Base-by-base conservation (phyloP, 1,140 invertebrate species). In the Phortica variegata region DNA sequence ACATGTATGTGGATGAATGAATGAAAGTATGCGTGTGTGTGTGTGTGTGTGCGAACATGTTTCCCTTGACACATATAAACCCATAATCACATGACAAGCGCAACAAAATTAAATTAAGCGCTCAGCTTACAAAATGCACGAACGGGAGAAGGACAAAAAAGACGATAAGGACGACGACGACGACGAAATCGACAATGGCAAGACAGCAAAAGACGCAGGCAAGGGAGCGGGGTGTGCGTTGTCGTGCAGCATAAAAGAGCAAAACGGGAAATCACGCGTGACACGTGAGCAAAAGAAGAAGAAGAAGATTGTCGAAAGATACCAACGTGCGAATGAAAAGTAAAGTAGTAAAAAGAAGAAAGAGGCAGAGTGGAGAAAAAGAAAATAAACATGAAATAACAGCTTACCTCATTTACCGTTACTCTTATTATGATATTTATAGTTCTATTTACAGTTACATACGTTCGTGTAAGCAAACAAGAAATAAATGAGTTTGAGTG, bases 371-470 rank as follows among this genome's bases (percentile, higher is more conserved):
- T 10, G 33, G 10, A 34, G 33, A 10, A 4, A 15, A 34, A 41
- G 6, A 29, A 6, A 29, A 12, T 7, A 6, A 29, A 6, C 26
- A 12, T 33, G 39, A 20, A 44, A 21, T 53, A 37, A 46, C 36
- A 46, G 54, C 50, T 56, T 34, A 43, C 34, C 36, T 47, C 52
- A 54, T 37, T 59, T 59, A 48, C 47, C 43, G 45, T 52, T 54
- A 60, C 57, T 50, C 55, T 62, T 49, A 59, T 57, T 44, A 56
- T 54, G 44, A 56, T 61, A 50, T 60, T 60, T 61, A 56, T 61
- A 66, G 56, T 61, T 59, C 54, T 59, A 59, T 59, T 57, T 59
- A 59, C 60, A 56, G 56, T 52, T 33, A 31, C 36, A 18, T 23
- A n/a, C 12, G 42, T 15, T 21, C 33, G 16, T 15, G 33, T 5